These are phyloP conservation scores for Lacerta agilis DNA, from an alignment of 2,797 vertebrate genomes.

Conservation along the genomic window DNA sequence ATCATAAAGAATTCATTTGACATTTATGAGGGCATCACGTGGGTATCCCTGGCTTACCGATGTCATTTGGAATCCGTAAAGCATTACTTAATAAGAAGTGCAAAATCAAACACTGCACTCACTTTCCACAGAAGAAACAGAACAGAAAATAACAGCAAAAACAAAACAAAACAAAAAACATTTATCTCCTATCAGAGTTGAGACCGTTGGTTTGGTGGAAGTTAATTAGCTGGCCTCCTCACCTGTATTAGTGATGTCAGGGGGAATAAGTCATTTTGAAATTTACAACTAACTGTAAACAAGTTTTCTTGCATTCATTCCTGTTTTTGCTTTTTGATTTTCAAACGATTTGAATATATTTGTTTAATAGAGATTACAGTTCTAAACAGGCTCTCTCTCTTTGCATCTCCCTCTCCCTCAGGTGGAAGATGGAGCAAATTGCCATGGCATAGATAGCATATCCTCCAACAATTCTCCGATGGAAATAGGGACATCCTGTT, in stretches of 20 bases:
- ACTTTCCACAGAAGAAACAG: slow-evolving; percentile 12
- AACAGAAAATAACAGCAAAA: not conserved
- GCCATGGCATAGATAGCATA: too few relatives aligned
- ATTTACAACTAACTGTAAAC: not conserved
- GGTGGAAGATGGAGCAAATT: too few relatives aligned
- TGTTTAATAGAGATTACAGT: not conserved
- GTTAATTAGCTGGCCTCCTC: not conserved
- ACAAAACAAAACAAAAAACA: not conserved
- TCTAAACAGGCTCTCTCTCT: not conserved
- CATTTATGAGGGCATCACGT: slow-evolving; percentile 32
- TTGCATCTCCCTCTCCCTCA: not conserved
- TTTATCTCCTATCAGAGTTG: not conserved
- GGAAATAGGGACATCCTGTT: too few relatives aligned
- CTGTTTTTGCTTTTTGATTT: not conserved
- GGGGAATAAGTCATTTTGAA: not conserved
- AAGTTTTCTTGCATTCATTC: not conserved
- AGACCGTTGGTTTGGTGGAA: not conserved
- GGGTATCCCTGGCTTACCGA: slow-evolving; percentile 41
- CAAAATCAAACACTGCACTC: slow-evolving; percentile 34
- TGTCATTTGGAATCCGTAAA: slow-evolving; percentile 61
- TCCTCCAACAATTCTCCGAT: too few relatives aligned
- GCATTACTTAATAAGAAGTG: slow-evolving; percentile 53
- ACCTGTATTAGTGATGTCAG: not conserved
- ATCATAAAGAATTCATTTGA: slow-evolving; percentile 62
- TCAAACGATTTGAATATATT: not conserved